Evolutionary conservation across 2,888 invertebrate species (phyloP), one percentile per base, ranked within the genome.

Genomic region (Stenodera caucasica): DNA sequence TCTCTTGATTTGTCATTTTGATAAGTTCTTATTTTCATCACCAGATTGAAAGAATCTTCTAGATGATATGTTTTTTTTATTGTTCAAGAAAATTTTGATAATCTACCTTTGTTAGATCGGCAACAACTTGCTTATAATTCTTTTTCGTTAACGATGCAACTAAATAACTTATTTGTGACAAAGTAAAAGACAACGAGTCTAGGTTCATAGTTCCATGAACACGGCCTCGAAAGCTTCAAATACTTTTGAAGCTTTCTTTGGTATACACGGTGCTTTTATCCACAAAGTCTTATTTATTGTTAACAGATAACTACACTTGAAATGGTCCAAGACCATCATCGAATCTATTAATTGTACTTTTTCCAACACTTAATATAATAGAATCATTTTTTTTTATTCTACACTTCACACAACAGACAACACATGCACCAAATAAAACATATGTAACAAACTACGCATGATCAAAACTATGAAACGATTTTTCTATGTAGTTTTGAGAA

Each of bases 121-220:
- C 90, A 83, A 89, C 89, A 81, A 90, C 91, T 82, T 92, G 90
- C 84, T 92, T 92, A 85, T 90, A 93, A 86, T 96, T 96, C 86
- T 94, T 95, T 89, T 96, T 96, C 82, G 88, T 94, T 86, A 96
- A 89, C 87, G 92, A 93, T 84, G 90, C 88, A 88, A 96, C 93
- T 85, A 96, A 92, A 90, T 92, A 92, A 91, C 92, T 92, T 86
- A 97, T 96, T 91, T 96, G 95, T 89, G 94, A 93, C 90, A 96
- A 91, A 89, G 96, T 93, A 90, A 95, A 92, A 88, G 93, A 94
- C 89, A 95, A 90, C 89, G 96, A 91, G 90, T 96, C 96, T 90
- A 96, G 94, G 92, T 94, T 94, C 95, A 95, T 95, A 94, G 92
- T 94, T 94, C 92, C 93, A 83, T 84, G 82, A 81, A 82, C 80